These are phyloP conservation scores for Acanthurus tractus DNA, from an alignment of 2,797 vertebrate genomes.

Conservation along the genomic window DNA sequence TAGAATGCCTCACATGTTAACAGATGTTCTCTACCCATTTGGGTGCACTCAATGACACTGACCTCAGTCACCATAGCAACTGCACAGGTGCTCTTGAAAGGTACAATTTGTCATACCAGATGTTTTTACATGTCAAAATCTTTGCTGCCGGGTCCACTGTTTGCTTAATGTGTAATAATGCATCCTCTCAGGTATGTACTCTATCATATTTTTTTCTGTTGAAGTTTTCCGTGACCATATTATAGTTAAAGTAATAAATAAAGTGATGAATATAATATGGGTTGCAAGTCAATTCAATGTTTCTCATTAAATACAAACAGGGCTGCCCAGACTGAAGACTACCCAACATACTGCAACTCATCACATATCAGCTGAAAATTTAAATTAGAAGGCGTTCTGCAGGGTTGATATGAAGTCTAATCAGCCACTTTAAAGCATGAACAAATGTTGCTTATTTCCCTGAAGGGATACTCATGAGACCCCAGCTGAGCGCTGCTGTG, in stretches of 20 bases:
- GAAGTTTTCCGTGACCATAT: no score
- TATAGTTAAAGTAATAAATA: no score
- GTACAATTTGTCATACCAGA: background rate
- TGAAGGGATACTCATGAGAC: slow-evolving; percentile 25
- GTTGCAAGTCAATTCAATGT: no score
- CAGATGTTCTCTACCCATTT: background rate
- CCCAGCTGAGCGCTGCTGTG: slow-evolving; percentile 35
- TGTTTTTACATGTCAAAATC: background rate
- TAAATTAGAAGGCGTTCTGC: slow-evolving; percentile 20
- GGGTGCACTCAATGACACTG: background rate
- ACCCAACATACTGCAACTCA: background rate
- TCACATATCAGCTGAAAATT: slow-evolving; percentile 8
- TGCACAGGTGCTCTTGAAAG: background rate
- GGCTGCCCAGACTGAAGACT: background rate
- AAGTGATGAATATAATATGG: no score
- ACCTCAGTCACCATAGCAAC: background rate
- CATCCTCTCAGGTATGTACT: no score
- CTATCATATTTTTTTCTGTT: no score
- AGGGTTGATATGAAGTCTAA: slow-evolving; percentile 17
- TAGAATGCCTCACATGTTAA: background rate
- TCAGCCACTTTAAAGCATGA: slow-evolving; percentile 23
- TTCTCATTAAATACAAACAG: background rate
- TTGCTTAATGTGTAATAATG: background rate
- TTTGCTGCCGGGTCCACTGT: background rate
- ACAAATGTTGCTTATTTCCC: slow-evolving; percentile 41